Evolutionary conservation across 2,797 vertebrate species (phyloP).

Genomic region (Scleropages formosus): DNA sequence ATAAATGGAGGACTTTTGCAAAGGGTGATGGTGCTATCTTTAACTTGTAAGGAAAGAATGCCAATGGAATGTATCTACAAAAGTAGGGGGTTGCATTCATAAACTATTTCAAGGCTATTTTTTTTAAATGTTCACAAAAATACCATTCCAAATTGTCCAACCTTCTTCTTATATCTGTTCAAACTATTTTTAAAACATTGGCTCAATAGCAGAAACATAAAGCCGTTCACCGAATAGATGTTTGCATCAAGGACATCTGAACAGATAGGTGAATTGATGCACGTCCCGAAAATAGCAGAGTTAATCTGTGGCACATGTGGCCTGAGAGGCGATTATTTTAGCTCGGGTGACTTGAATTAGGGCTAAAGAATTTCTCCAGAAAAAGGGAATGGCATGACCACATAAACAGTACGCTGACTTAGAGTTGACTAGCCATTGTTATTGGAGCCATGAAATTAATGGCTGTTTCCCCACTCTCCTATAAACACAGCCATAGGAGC

Average conservation of each 20-base stretch:
- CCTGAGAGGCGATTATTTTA: conserved; percentile 28
- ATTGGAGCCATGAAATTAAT: conserved; percentile 28
- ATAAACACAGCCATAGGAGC: conserved; percentile 19
- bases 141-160: too few relatives aligned
- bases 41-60: too few relatives aligned
- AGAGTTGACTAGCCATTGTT: conserved; percentile 21
- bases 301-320: conserved; percentile 35
- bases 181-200: too few relatives aligned
- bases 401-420: conserved; percentile 23
- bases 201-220: too few relatives aligned
- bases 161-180: too few relatives aligned
- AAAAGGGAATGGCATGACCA: conserved; percentile 21
- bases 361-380: conserved; percentile 33
- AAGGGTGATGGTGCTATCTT: background rate
- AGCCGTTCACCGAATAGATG: background rate
- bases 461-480: background rate
- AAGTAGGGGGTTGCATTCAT: too few relatives aligned
- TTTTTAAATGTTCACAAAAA: too few relatives aligned
- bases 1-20: too few relatives aligned
- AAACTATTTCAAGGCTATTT: too few relatives aligned
- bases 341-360: conserved; percentile 3
- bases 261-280: background rate
- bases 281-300: conserved; percentile 17
- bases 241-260: too few relatives aligned
- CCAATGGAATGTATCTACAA: too few relatives aligned